Percentiles rank a stretch among this genome's conserved stretches.
These are phyloP conservation scores for Hirtodrosophila duncani DNA, from an alignment of 2,888 invertebrate species.

Conservation along the genomic window DNA sequence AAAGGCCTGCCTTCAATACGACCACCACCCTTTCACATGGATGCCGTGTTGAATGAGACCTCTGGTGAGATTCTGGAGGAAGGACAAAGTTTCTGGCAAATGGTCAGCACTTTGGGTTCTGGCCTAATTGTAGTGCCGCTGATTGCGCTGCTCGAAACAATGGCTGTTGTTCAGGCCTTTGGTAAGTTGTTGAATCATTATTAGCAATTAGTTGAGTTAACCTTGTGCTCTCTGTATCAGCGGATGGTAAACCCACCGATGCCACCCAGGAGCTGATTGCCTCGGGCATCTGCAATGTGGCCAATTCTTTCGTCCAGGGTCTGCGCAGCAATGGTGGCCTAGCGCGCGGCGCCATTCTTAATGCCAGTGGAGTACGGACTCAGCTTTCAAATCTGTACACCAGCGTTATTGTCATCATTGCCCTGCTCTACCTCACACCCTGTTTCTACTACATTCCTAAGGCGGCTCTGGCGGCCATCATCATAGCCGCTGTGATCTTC, in stretches of 20 bases:
- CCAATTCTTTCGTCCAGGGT: constrained; percentile 91
- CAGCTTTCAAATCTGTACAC: constrained; percentile 91
- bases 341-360: constrained; percentile 92
- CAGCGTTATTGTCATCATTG: constrained; percentile 88
- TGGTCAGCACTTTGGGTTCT: constrained; percentile 89
- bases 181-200: constrained; percentile 49
- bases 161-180: constrained; percentile 82
- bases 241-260: constrained; percentile 89
- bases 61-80: constrained; percentile 73
- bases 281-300: constrained; percentile 86
- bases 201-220: not conserved
- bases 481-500: constrained; percentile 93
- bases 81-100: constrained; percentile 81
- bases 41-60: constrained; percentile 80
- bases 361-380: constrained; percentile 92
- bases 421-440: constrained; percentile 91
- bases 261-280: constrained; percentile 95
- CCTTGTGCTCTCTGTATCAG: constrained; percentile 66
- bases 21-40: constrained; percentile 84
- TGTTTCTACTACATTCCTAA: constrained; percentile 93
- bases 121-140: constrained; percentile 92
- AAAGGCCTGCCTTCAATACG: constrained; percentile 85
- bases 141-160: constrained; percentile 91
- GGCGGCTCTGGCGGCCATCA: constrained; percentile 91
- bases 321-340: constrained; percentile 90